Percentiles rank a stretch among this genome's conserved stretches.
Evolutionary conservation across 2,797 vertebrate genomes (phyloP).

Genomic region (Coreius guichenoti): DNA sequence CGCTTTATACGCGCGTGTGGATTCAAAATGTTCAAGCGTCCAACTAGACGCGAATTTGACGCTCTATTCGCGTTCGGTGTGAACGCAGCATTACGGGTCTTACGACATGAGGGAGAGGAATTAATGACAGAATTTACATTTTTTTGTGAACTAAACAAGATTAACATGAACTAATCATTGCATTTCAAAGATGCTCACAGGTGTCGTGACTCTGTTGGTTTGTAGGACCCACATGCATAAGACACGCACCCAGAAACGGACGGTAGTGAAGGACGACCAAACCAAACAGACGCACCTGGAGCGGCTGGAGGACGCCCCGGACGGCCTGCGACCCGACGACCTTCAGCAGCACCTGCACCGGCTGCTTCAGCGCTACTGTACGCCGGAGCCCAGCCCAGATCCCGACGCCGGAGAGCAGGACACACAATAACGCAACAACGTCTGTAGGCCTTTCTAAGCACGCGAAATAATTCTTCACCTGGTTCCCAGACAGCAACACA

Average conservation of each 20-base stretch:
- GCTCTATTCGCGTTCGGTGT: too few species aligned
- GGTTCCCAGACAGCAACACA: background rate
- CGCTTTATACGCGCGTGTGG: too few species aligned
- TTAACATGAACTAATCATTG: too few species aligned
- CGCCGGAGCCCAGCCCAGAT: conserved; percentile 72
- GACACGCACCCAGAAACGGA: conserved; percentile 89
- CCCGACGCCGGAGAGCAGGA: conserved; percentile 69
- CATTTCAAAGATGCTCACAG: background rate
- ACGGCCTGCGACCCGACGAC: conserved; percentile 83
- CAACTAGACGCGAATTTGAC: too few species aligned
- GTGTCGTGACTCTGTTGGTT: background rate
- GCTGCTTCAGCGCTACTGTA: conserved; percentile 89
- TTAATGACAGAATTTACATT: too few species aligned
- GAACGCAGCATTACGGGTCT: too few species aligned
- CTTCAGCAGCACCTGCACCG: conserved; percentile 90
- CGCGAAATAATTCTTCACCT: background rate
- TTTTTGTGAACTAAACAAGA: too few species aligned
- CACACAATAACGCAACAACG: conserved; percentile 63
- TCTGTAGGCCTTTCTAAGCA: background rate
- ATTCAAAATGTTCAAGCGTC: too few species aligned
- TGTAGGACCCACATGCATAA: conserved; percentile 91
- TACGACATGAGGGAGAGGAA: too few species aligned
- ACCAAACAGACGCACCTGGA: conserved; percentile 88
- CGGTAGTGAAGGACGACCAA: conserved; percentile 89
- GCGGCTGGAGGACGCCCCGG: conserved; percentile 86